These are phyloP conservation scores for Xanthorhoe designata DNA, from an alignment of 2,888 invertebrate genomes.

Conservation along the genomic window DNA sequence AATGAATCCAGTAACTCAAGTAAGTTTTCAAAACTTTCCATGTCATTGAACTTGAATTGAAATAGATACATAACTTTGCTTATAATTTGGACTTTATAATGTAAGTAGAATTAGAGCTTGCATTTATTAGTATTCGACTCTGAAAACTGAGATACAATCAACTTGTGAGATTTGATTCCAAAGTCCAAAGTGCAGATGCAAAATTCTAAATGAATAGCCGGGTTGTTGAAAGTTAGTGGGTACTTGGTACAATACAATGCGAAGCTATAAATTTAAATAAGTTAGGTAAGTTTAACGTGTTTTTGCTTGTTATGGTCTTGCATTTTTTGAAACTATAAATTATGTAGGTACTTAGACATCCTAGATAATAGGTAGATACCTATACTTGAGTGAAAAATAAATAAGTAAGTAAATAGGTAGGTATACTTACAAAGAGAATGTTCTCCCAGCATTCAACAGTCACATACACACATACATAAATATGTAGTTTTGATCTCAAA, in stretches of 20 bases:
- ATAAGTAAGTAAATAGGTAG: no score
- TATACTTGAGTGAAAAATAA: no score
- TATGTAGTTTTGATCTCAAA: no score
- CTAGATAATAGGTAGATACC: no score
- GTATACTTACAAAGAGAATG: no score
- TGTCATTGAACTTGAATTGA: background rate
- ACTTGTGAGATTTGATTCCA: slow-evolving; percentile 21
- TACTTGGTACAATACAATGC: background rate
- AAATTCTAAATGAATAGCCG: background rate
- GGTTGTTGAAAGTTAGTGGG: background rate
- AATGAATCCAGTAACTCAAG: slow-evolving; percentile 70
- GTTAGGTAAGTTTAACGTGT: no score
- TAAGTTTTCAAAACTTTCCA: slow-evolving; percentile 46
- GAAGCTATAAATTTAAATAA: background rate
- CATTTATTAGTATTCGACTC: background rate
- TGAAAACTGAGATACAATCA: background rate
- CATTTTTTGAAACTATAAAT: no score
- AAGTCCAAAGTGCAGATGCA: slow-evolving; percentile 44
- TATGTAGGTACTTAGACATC: no score
- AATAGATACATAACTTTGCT: background rate
- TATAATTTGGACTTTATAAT: background rate
- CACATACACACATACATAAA: no score
- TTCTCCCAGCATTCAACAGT: no score
- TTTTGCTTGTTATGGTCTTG: no score
- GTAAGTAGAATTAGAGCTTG: background rate